Evolutionary conservation across 1,140 invertebrate genomes (phyloP), one percentile per base, ranked within the genome.

Genomic region (Batillaria attramentaria): DNA sequence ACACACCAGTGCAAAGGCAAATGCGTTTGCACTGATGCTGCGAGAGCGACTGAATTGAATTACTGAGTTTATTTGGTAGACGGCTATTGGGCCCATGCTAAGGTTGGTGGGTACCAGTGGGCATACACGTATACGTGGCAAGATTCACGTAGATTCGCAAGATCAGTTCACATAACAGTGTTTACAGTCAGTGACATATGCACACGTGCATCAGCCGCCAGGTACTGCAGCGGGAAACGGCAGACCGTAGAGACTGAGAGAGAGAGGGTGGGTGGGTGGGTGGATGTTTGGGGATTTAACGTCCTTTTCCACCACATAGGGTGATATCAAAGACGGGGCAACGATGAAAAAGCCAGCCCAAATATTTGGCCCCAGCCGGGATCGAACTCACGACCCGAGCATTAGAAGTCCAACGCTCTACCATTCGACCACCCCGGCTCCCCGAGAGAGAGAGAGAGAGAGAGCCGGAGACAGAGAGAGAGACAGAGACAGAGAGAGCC

Each of bases 401-500:
- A 24, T 13, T 10, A 50, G 46, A 50, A 24, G 24, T 10, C 10
- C 10, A 50, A 24, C 10, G 46, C 10, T 10, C 10, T 10, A 50
- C 10, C 10, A 24, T 10, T 13, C 10, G 46, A 24, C 10, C 10
- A 50, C n/a, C n/a, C n/a, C n/a, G n/a, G n/a, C n/a, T n/a, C n/a
- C n/a, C n/a, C n/a, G 46, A 50, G 46, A 50, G 46, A 50, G 46
- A 50, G 46, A 50, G 46, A 50, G 46, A 50, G 46, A 50, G 46
- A 50, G 46, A 50, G 46, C 10, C 10, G 24, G 46, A 50, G 46
- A 50, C 10, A 50, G 46, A 50, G 46, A 50, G 46, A 50, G 46
- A 50, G 46, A 50, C 10, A 50, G 46, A 50, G 46, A 50, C 10
- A 50, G 46, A 50, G 46, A 50, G 46, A 50, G 46, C 10, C 10